These are phyloP conservation scores for Clarias laeviceps DNA, from an alignment of 2,797 vertebrate species.

Conservation along the genomic window DNA sequence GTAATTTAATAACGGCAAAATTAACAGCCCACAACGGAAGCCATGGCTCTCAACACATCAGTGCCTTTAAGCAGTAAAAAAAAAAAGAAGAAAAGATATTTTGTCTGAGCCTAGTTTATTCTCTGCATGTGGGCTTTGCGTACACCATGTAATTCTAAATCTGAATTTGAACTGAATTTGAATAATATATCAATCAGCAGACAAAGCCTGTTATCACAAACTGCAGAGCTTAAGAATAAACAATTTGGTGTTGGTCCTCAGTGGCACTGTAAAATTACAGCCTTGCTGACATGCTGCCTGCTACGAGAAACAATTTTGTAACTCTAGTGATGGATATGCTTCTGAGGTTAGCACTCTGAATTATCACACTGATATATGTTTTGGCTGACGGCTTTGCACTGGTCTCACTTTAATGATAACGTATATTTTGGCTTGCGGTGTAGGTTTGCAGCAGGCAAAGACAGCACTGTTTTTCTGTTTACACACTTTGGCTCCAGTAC, in stretches of 20 bases:
- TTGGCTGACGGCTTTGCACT: slow-evolving; percentile 25
- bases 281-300: slow-evolving; percentile 27
- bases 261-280: slow-evolving; percentile 46
- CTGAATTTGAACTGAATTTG: slow-evolving; percentile 66
- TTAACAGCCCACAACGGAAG: slow-evolving; percentile 63
- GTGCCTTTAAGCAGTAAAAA: slow-evolving; percentile 28
- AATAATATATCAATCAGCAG: slow-evolving; percentile 65
- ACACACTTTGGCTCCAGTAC: slow-evolving; percentile 15
- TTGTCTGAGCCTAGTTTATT: slow-evolving; percentile 22
- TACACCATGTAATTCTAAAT: slow-evolving; percentile 33
- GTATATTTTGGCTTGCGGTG: slow-evolving; percentile 25
- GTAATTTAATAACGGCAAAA: slow-evolving; percentile 65
- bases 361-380: slow-evolving; percentile 35
- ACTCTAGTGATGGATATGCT: slow-evolving; percentile 14
- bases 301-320: slow-evolving; percentile 27
- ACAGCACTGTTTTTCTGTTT: background rate
- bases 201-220: slow-evolving; percentile 68
- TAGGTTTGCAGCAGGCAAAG: background rate
- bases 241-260: slow-evolving; percentile 28
- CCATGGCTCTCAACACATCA: slow-evolving; percentile 37
- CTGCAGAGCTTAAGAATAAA: slow-evolving; percentile 64
- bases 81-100: background rate
- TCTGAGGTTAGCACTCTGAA: slow-evolving; percentile 31
- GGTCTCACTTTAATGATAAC: slow-evolving; percentile 38
- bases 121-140: slow-evolving; percentile 14